These are phyloP conservation scores for Geodia barretti DNA, from an alignment of 37 sponge, comb jelly and placozoan species.

Conservation along the genomic window DNA sequence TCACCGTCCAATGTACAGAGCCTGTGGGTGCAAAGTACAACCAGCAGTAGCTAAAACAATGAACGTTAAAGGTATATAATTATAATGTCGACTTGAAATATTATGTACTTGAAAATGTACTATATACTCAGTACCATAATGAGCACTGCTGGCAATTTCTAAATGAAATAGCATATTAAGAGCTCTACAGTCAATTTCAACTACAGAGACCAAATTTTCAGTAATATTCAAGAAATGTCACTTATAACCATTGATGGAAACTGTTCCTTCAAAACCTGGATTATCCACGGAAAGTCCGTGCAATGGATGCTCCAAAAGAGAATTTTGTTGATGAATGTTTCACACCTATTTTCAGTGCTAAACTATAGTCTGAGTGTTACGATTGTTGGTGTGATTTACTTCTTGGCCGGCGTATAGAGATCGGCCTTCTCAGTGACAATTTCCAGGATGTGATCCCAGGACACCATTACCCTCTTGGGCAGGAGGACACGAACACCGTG, in stretches of 20 bases:
- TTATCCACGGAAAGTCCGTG: neutral
- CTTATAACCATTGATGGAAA: too few species aligned
- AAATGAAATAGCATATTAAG: too few species aligned
- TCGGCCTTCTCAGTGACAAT: conserved; percentile 62
- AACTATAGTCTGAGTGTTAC: neutral
- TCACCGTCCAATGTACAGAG: conserved; percentile 71
- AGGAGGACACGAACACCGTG: conserved; percentile 64
- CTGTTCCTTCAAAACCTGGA: too few species aligned
- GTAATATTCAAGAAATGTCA: too few species aligned
- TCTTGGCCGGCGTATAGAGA: conserved; percentile 68
- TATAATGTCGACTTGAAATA: too few species aligned
- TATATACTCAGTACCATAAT: too few species aligned
- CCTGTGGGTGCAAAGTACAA: neutral
- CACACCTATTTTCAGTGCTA: neutral
- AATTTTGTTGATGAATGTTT: neutral
- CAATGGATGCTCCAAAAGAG: neutral
- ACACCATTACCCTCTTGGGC: conserved; percentile 31
- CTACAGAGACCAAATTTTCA: too few species aligned
- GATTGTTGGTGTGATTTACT: neutral
- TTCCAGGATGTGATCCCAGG: conserved; percentile 74
- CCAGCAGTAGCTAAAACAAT: too few species aligned
- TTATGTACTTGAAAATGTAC: too few species aligned
- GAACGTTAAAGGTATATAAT: too few species aligned
- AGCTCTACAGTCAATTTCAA: too few species aligned
- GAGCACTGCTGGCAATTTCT: too few species aligned